Evolutionary conservation across 2,888 invertebrate species (phyloP).

Genomic region (Sminthurides aquaticus): DNA sequence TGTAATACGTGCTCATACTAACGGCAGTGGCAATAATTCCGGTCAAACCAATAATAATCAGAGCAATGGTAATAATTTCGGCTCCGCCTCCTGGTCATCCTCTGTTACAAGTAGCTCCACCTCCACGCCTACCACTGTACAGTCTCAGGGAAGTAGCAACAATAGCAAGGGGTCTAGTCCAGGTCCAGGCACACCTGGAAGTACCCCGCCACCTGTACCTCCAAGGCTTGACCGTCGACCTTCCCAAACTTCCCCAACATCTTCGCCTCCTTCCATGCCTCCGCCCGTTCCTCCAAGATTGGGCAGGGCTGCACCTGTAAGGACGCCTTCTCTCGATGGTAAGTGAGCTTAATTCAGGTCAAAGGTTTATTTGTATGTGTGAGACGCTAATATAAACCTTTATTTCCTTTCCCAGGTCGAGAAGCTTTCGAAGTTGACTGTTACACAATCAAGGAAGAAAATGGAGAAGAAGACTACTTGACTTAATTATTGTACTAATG

Average conservation of each 20-base stretch:
- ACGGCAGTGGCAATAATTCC: conserved; percentile 14
- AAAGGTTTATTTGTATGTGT: too few relatives aligned
- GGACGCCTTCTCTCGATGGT: conserved; percentile 43
- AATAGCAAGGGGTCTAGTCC: conserved; percentile 37
- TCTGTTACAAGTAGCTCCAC: conserved; percentile 37
- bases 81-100: conserved; percentile 19
- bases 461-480: conserved; percentile 43
- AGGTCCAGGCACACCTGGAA: conserved; percentile 35
- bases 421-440: conserved; percentile 44
- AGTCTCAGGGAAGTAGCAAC: conserved; percentile 24
- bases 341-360: too few relatives aligned
- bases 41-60: conserved; percentile 14
- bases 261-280: conserved; percentile 41
- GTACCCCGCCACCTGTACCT: conserved; percentile 42
- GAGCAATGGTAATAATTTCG: conserved; percentile 1
- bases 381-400: too few relatives aligned
- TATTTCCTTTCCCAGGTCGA: conserved; percentile 27
- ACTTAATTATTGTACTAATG: conserved; percentile 46
- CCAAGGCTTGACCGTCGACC: conserved; percentile 41
- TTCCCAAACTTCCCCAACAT: conserved; percentile 39
- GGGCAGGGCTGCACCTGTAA: conserved; percentile 39
- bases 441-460: conserved; percentile 43
- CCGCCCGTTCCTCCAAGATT: conserved; percentile 42
- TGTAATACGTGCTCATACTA: not conserved
- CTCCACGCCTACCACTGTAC: conserved; percentile 39